Evolutionary conservation across 2,113 vertebrate species (phyloP).

Genomic region (Tylochromis polylepis): DNA sequence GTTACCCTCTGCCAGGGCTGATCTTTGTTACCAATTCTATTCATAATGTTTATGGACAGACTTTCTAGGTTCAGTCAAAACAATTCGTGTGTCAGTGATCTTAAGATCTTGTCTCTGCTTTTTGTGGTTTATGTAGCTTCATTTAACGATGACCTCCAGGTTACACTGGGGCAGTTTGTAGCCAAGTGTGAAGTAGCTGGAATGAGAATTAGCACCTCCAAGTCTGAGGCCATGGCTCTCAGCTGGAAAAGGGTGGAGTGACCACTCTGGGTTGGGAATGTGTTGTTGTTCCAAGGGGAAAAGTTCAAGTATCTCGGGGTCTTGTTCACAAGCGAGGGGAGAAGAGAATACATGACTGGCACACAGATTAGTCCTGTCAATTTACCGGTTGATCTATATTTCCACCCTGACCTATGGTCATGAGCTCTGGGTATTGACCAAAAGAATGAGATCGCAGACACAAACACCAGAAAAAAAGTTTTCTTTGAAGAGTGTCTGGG

Average conservation of each 20-base stretch:
- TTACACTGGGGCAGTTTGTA: not conserved
- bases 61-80: not conserved
- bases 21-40: not conserved
- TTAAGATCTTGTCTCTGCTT: not conserved
- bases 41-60: not conserved
- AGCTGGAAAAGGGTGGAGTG: not conserved
- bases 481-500: not conserved
- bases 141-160: not conserved
- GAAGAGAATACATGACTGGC: not conserved
- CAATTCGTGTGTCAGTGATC: not conserved
- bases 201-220: not conserved
- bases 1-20: not conserved
- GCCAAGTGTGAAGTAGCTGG: not conserved
- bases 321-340: not conserved
- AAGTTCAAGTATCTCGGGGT: not conserved
- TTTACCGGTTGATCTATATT: not conserved
- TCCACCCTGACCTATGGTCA: not conserved
- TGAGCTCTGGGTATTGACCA: not conserved
- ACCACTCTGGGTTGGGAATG: not conserved
- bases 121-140: not conserved
- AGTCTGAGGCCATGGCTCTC: not conserved
- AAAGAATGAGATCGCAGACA: not conserved
- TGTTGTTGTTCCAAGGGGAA: not conserved
- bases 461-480: not conserved
- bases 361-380: not conserved